Evolutionary conservation across 2,797 vertebrate genomes (phyloP).

Genomic region (Aplochiton taeniatus): DNA sequence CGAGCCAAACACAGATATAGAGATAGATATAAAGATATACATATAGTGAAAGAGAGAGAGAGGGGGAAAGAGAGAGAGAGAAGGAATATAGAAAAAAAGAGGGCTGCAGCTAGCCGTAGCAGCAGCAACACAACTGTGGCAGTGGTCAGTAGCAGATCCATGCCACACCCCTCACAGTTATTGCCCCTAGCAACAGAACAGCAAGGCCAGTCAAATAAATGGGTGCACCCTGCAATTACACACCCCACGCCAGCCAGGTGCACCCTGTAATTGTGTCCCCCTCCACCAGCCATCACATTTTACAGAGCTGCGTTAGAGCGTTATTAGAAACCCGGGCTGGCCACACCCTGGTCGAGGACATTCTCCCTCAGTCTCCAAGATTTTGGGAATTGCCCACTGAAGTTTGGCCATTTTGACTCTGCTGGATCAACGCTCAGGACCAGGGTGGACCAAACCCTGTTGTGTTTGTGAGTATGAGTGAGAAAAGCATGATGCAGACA

Average conservation of each 20-base stretch:
- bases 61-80: not conserved
- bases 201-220: conserved; percentile 64
- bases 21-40: too few relatives aligned
- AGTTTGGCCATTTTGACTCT: conserved; percentile 22
- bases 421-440: conserved; percentile 44
- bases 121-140: conserved; percentile 59
- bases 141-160: conserved; percentile 37
- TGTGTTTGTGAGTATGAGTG: conserved; percentile 46
- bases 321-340: conserved; percentile 70
- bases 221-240: conserved; percentile 67
- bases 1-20: conserved; percentile 52
- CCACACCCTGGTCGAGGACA: conserved; percentile 70
- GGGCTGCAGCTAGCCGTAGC: conserved; percentile 26
- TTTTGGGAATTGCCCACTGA: not conserved
- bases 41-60: conserved; percentile 16
- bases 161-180: conserved; percentile 33
- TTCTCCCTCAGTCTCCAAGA: conserved; percentile 9
- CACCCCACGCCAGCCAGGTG: conserved; percentile 64
- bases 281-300: conserved; percentile 64
- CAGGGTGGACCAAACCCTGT: conserved; percentile 64
- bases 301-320: conserved; percentile 57
- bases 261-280: conserved; percentile 75
- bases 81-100: conserved; percentile 7
- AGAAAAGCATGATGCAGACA: conserved; percentile 65
- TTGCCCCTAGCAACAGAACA: conserved; percentile 52